Base-by-base conservation (phyloP, 2,888 invertebrate genomes). In the Hecatera dysodea region DNA sequence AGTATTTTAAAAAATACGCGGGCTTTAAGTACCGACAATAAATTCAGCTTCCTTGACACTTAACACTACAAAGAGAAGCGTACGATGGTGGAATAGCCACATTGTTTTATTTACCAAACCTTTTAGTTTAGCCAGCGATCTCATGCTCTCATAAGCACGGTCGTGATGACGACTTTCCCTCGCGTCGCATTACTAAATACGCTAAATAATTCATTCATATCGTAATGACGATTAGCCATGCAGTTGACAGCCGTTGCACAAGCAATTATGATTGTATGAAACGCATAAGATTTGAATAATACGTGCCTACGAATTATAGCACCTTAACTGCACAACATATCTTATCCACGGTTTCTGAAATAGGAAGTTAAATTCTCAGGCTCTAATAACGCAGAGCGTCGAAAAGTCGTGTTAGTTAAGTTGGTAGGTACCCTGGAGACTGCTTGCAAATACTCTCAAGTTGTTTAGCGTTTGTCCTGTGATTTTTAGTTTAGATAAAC, bases 121-220 rank as follows among this genome's bases (percentile, higher is more conserved):
- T 6, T 36, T 33, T 22, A 36, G 36, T 56, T 56, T 56, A 22
- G 27, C 15, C 9, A 48, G 36, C 42, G 42, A 50, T 56, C 27
- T 55, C 75, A 67, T 60, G 60, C 61, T 76, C 62, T 67, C 70
- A 44, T 76, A 70, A 70, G 11, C 50, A 39, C 33, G 53, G 46
- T n/a, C n/a, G n/a, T n/a, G 29, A 61, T 81, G 67, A 59, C 27
- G 44, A 75, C 83, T 82, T 83, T 80, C 82, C 48, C 62, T 63
- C 56, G 42, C 64, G 27, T 67, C 56, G 44, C 36, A 33, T 72
- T 71, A 67, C 66, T 57, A 55, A 72, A 71, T 60, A 66, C 55
- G 67, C 66, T 73, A 72, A 75, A 70, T 81, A 61, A 81, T 81
- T 77, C 64, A 83, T 81, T 72, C 67, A 73, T 52, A 59, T 27